Conservation (phyloP, 2,113 vertebrate species). For the Aythya baeri region DNA sequence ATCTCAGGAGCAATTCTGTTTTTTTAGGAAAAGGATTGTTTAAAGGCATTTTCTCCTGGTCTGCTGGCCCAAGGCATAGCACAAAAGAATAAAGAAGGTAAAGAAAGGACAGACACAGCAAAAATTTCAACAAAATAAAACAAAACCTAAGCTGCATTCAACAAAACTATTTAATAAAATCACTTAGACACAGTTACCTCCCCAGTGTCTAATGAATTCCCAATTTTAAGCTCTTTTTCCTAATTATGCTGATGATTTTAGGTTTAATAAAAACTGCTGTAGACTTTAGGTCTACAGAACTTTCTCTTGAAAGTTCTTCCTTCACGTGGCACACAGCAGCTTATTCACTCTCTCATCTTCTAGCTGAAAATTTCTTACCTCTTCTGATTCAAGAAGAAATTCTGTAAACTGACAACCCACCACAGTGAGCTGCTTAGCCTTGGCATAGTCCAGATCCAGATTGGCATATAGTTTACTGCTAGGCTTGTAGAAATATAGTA, state of each 20-base stretch:
- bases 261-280: not conserved
- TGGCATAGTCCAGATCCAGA: constrained; percentile 89
- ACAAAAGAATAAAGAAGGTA: not conserved
- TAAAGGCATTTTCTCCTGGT: not conserved
- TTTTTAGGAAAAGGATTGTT: not conserved
- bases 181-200: not conserved
- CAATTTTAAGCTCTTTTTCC: not conserved
- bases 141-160: not conserved
- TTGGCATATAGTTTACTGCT: constrained; percentile 94
- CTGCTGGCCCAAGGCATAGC: not conserved
- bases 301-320: not conserved
- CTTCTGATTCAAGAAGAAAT: constrained; percentile 96
- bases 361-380: constrained; percentile 78
- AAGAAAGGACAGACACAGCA: not conserved
- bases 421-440: constrained; percentile 93
- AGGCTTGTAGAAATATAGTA: constrained; percentile 97
- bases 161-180: not conserved
- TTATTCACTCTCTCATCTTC: not conserved
- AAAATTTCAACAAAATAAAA: not conserved
- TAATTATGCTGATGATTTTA: not conserved
- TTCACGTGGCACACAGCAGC: not conserved
- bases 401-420: constrained; percentile 96
- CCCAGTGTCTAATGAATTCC: not conserved
- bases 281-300: not conserved
- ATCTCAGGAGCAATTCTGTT: not conserved